Base-by-base conservation (phyloP, 1,140 invertebrate species). In the Zaprionus inermis region DNA sequence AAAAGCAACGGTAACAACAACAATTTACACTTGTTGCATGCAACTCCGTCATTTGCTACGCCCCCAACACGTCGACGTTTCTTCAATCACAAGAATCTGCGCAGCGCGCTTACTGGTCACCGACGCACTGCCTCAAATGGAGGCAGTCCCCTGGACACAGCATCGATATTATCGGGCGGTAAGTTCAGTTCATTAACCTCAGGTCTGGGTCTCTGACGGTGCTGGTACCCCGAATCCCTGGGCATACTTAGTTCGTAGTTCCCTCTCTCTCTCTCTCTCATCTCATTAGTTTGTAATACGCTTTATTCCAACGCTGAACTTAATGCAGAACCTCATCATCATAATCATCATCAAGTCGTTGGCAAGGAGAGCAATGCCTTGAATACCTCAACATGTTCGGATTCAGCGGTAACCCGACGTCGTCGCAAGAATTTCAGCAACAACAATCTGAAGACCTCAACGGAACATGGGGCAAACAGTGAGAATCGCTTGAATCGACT, bases 61-160 rank as follows among this genome's bases (percentile, higher is more conserved):
- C 96, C 96, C 0, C 96, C 96, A 81, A 96, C 95, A 49, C 94
- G 96, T 71, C 94, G 95, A 92, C 95, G 95, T 93, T 97, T 97
- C 92, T 94, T 97, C 18, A 97, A 95, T 78, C 94, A 96, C 0
- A 97, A 97, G 92, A 95, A 95, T 16, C 91, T 97, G 32, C 93
- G 95, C 61, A 97, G 95, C 91, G 95, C 96, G 7, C 96, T 96
- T 73, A 93, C 93, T 5, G 84, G 91, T 54, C 91, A 91, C 55
- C 75, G 90, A 80, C 88, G 91, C 72, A 88, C 91, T 72, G 84
- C 90, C 65, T 91, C 84, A 60, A 91, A 86, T 90, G 92, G 91
- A 18, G 85, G 90, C 24, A 83, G 81, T 79, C 88, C 91, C 22
- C 90, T 90, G 69, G 91, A 92, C 79, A 83, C 91, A 56, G 75